These are phyloP conservation scores for Spea hammondii DNA, from an alignment of 2,797 vertebrate species.

Conservation along the genomic window DNA sequence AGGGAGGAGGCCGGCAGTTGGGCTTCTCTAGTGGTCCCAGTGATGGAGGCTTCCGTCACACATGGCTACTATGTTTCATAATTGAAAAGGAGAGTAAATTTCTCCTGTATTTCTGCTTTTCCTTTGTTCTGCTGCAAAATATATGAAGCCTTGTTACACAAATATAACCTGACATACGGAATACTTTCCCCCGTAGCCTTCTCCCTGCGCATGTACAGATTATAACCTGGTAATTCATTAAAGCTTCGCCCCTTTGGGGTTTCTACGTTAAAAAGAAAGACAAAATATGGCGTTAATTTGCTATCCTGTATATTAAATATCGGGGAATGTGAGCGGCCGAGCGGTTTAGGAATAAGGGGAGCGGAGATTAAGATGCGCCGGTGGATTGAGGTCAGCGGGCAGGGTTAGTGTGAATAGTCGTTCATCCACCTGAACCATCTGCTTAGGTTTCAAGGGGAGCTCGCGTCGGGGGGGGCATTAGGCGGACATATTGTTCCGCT, in stretches of 20 bases:
- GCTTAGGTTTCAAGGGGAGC: constrained; percentile 25
- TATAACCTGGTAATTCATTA: constrained; percentile 12
- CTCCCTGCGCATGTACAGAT: background rate
- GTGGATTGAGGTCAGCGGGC: constrained; percentile 33
- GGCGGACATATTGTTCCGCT: constrained; percentile 3
- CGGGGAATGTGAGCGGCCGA: background rate
- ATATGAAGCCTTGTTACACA: background rate
- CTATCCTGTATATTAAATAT: background rate
- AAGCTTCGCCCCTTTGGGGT: background rate
- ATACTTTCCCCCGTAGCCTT: constrained; percentile 4
- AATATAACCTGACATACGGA: constrained; percentile 22
- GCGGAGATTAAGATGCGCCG: background rate
- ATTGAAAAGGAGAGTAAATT: too few relatives aligned
- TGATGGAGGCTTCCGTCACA: too few relatives aligned
- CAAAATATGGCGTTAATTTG: background rate
- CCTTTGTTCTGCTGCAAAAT: background rate
- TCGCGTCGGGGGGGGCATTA: constrained; percentile 6
- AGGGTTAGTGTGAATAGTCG: constrained; percentile 9
- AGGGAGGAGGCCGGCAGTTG: too few relatives aligned
- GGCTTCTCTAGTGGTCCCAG: too few relatives aligned
- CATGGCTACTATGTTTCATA: too few relatives aligned
- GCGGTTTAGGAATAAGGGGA: background rate
- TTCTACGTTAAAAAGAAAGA: constrained; percentile 11
- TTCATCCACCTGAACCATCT: constrained; percentile 41
- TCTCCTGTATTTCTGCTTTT: background rate